phyloP scores from a whole-genome alignment of 2,888 invertebrate species.

The Drosophila cyrtoloma region DNA sequence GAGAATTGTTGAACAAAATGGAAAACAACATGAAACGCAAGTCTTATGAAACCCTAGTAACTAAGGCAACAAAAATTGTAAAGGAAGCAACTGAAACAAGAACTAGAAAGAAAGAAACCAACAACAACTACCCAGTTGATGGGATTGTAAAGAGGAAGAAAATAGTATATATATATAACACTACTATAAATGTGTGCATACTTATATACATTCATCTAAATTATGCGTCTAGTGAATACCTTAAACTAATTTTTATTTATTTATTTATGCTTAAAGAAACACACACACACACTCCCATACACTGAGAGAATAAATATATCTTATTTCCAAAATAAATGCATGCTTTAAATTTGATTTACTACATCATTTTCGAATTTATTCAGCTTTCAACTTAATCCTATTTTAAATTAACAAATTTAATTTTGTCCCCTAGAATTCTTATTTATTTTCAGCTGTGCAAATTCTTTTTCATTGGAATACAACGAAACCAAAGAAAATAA shows the following conservation, averaged over 20 bases:
- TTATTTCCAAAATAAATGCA: conserved; percentile 39
- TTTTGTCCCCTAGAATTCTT: conserved; percentile 1
- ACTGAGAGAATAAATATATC: conserved; percentile 46
- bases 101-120: conserved; percentile 8
- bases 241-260: conserved; percentile 54
- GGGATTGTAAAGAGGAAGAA: conserved; percentile 17
- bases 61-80: conserved; percentile 77
- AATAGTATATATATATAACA: conserved; percentile 8
- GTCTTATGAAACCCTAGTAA: conserved; percentile 85
- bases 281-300: conserved; percentile 20
- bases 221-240: conserved; percentile 39
- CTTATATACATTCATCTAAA: conserved; percentile 30
- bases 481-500: conserved; percentile 25
- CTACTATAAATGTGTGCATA: conserved; percentile 18
- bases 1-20: conserved; percentile 72
- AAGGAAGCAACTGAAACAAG: conserved; percentile 45
- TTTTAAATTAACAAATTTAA: background rate
- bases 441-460: conserved; percentile 3
- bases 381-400: background rate
- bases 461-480: conserved; percentile 14
- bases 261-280: conserved; percentile 55
- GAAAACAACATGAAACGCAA: conserved; percentile 84
- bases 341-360: conserved; percentile 17
- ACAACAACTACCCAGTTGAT: conserved; percentile 22
- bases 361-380: background rate